These are phyloP conservation scores for Melanotus villosus DNA, from an alignment of 2,888 invertebrate genomes.

Conservation along the genomic window DNA sequence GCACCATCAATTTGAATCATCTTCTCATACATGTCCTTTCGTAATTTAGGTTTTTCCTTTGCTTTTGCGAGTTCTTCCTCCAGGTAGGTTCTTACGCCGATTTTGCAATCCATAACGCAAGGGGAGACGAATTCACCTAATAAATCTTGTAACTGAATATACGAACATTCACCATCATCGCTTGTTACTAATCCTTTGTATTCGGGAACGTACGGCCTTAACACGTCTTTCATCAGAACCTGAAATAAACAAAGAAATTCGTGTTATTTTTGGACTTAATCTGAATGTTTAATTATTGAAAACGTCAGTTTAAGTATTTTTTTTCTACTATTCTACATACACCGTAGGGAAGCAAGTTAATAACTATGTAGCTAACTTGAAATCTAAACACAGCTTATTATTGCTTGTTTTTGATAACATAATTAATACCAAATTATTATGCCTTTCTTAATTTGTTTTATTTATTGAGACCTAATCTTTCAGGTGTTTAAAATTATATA, in stretches of 20 bases:
- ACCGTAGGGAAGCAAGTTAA: too few species aligned
- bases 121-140: conserved; percentile 92
- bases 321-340: too few species aligned
- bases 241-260: conserved; percentile 40
- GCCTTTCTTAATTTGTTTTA: too few species aligned
- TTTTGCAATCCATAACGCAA: conserved; percentile 98
- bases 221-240: conserved; percentile 88
- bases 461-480: too few species aligned
- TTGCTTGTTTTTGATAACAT: too few species aligned
- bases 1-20: conserved; percentile 94
- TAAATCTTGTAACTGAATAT: conserved; percentile 93
- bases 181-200: conserved; percentile 90
- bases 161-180: conserved; percentile 86
- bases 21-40: conserved; percentile 98
- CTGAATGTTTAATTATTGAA: too few species aligned
- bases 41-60: conserved; percentile 92
- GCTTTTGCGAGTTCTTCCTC: conserved; percentile 96
- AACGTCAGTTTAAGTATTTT: too few species aligned
- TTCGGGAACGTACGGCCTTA: conserved; percentile 92
- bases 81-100: conserved; percentile 94
- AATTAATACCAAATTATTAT: too few species aligned
- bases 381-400: too few species aligned
- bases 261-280: not conserved
- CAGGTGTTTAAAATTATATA: too few species aligned
- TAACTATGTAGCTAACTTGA: too few species aligned